Conservation (phyloP, 2,113 vertebrate species). For the Phaethon lepturus region DNA sequence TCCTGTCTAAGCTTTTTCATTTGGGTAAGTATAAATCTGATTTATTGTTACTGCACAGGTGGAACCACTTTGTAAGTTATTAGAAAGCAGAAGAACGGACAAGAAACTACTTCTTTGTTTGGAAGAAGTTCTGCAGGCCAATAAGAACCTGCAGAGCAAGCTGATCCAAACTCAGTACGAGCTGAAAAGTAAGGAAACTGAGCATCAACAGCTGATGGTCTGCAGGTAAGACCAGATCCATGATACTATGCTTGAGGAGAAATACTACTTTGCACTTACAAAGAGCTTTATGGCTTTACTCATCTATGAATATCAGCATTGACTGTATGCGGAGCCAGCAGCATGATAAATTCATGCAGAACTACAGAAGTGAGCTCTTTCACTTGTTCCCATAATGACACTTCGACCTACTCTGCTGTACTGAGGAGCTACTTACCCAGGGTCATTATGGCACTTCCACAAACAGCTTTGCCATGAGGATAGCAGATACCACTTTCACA, state of each 20-base stretch:
- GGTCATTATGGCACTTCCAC: background rate
- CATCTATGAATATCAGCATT: background rate
- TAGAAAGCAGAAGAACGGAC: constrained; percentile 67
- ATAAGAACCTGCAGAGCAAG: constrained; percentile 57
- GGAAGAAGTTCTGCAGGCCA: constrained; percentile 70
- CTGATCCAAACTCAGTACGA: constrained; percentile 55
- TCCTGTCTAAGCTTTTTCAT: background rate
- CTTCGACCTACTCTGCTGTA: background rate
- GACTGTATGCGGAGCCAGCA: background rate
- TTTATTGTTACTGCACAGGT: constrained; percentile 47
- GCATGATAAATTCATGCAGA: background rate
- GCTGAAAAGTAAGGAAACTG: constrained; percentile 59
- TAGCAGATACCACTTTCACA: background rate
- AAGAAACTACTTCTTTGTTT: constrained; percentile 71
- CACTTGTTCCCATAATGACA: background rate
- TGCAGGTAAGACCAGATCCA: constrained; percentile 54
- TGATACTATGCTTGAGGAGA: background rate
- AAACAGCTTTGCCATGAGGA: background rate
- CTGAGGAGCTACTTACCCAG: background rate
- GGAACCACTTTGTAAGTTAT: constrained; percentile 64
- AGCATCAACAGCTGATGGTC: constrained; percentile 51
- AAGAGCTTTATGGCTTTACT: background rate
- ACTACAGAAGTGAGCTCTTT: background rate
- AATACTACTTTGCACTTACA: background rate
- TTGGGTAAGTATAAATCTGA: background rate